phyloP scores from a whole-genome alignment of 30 jellyfish, hydroid and myxozoan genomes.

The Chrysaora quinquecirrha region DNA sequence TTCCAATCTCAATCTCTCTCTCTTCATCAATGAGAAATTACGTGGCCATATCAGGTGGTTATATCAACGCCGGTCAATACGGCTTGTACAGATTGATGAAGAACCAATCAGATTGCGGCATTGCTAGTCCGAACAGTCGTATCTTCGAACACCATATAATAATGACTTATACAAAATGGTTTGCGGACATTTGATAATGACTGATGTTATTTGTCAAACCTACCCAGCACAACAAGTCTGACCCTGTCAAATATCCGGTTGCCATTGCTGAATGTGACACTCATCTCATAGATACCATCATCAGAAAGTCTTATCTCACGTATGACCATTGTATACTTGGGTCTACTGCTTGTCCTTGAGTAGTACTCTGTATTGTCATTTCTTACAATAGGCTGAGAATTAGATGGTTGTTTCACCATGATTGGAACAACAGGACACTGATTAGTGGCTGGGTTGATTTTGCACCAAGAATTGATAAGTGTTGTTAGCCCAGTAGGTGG shows the following conservation, averaged over 20 bases:
- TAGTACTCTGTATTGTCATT: slow-evolving; percentile 25
- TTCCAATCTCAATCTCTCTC: no score
- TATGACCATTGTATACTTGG: slow-evolving; percentile 46
- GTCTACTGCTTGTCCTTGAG: slow-evolving; percentile 40
- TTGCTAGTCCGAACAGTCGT: no score
- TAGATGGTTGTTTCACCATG: slow-evolving; percentile 22
- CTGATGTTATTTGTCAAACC: not conserved
- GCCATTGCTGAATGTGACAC: slow-evolving; percentile 34
- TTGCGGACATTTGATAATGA: no score
- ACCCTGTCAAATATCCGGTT: slow-evolving; percentile 33
- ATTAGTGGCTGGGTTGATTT: slow-evolving; percentile 15
- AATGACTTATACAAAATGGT: no score
- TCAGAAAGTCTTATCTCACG: slow-evolving; percentile 52
- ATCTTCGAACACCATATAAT: no score
- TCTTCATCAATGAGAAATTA: no score
- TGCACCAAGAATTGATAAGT: slow-evolving; percentile 44
- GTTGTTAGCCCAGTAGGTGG: slow-evolving; percentile 25
- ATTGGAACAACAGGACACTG: slow-evolving; percentile 37
- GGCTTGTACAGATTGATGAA: no score
- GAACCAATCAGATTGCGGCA: no score
- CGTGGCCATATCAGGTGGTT: no score
- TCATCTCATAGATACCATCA: slow-evolving; percentile 41
- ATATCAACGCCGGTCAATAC: no score
- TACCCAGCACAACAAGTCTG: slow-evolving; percentile 55
- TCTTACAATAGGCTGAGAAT: slow-evolving; percentile 21